Base-by-base conservation (phyloP, 2,888 invertebrate genomes). In the Alloplasta piceator region DNA sequence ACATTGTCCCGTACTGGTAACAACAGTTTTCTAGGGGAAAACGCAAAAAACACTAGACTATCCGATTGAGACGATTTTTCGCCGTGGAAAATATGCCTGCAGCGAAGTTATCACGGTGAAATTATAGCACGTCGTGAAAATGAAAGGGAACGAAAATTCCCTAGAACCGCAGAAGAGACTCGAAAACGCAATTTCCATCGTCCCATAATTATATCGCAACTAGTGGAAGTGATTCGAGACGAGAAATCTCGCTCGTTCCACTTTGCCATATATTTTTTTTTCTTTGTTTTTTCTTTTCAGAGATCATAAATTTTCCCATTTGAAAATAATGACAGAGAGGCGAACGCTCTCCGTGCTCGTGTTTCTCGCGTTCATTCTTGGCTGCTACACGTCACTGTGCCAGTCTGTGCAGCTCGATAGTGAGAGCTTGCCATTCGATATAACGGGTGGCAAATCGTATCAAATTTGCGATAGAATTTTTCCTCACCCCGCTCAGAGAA, bases 191-290 rank as follows among this genome's bases (percentile, higher is more conserved):
- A 74, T 66, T 56, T 58, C 39, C 64, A 66, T 74, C 39, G 58
- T 58, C 50, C 12, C 52, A 61, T 63, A 77, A 77, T 80, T 58
- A 67, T 52, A 58, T 71, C 71, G 78, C 77, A 68, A 76, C 58
- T 70, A 70, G 75, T 81, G 70, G 75, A 81, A 82, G 80, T 75
- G 80, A 83, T 82, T 79, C 71, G 80, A 80, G 78, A 81, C 78
- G 80, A 83, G 83, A 83, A 84, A 84, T 83, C 80, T 74, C 78
- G 79, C 67, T 75, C 77, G 81, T 74, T 55, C 81, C 68, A 81
- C 81, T 81, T 81, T 36, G 68, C 77, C 66, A 64, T 75, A 67
- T 4, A 39, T 10, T 0, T n/a, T 5, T 50, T 5, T n/a, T 12
- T 10, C 4, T 60, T 60, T 38, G 12, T 38, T 12, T 39, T 60